Evolutionary conservation across 2,888 invertebrate species (phyloP).

Genomic region (Hypsopygia costalis): DNA sequence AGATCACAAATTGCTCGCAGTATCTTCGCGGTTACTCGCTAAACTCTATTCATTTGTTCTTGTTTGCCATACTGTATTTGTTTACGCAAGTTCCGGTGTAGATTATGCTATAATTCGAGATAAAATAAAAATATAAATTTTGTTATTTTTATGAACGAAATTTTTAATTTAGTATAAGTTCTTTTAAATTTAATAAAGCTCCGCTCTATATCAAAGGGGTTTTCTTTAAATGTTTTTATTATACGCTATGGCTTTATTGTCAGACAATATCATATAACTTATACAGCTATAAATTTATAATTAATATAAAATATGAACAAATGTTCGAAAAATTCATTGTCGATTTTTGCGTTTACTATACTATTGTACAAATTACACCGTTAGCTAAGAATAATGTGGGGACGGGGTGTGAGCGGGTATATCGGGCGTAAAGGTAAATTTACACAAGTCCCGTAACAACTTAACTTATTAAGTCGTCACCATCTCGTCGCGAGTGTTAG

Average conservation of each 20-base stretch:
- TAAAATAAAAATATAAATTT: slow-evolving; percentile 7
- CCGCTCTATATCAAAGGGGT: too few species aligned
- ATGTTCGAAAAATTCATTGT: background rate
- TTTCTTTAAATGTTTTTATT: too few species aligned
- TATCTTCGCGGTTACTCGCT: slow-evolving; percentile 50
- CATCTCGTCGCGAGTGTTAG: slow-evolving; percentile 40
- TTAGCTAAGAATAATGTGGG: slow-evolving; percentile 73
- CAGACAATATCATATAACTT: too few species aligned
- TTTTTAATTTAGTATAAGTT: too few species aligned
- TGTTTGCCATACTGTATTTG: slow-evolving; percentile 45
- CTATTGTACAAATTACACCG: slow-evolving; percentile 65
- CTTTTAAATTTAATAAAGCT: too few species aligned
- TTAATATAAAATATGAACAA: too few species aligned
- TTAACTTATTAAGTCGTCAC: slow-evolving; percentile 75
- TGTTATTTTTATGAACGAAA: too few species aligned
- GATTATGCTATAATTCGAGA: slow-evolving; percentile 18
- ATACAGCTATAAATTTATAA: too few species aligned
- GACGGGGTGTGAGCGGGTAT: slow-evolving; percentile 50
- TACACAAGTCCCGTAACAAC: slow-evolving; percentile 70
- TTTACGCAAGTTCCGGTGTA: slow-evolving; percentile 35
- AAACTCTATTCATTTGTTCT: slow-evolving; percentile 59
- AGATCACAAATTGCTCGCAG: slow-evolving; percentile 52
- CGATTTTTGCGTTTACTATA: slow-evolving; percentile 31
- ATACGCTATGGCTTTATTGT: too few species aligned
- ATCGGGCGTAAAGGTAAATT: slow-evolving; percentile 75